These are phyloP conservation scores for Capra hircus DNA, from an alignment of 2,113 vertebrate species.

Conservation along the genomic window DNA sequence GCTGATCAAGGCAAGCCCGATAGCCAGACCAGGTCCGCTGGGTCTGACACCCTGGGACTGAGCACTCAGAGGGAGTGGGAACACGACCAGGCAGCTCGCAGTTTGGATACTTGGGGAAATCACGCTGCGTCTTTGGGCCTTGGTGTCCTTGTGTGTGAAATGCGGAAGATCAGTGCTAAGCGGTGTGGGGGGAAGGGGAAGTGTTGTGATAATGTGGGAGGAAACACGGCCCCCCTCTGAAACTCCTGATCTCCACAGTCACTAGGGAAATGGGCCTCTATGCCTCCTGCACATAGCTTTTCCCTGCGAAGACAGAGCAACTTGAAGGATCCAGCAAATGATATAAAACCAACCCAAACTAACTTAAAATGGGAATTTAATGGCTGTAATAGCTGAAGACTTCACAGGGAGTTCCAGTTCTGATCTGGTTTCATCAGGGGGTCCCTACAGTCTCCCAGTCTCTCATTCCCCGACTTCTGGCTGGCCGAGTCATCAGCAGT, in stretches of 20 bases:
- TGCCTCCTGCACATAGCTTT: fast-evolving
- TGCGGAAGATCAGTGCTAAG: background rate
- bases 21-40: background rate
- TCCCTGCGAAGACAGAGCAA: background rate
- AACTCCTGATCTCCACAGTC: background rate
- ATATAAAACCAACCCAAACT: background rate
- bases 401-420: background rate
- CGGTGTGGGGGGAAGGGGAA: fast-evolving
- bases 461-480: background rate
- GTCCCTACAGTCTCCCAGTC: fast-evolving
- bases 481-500: background rate
- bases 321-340: no score
- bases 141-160: background rate
- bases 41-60: background rate
- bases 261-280: background rate
- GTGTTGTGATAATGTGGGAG: no score
- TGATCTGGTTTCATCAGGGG: background rate
- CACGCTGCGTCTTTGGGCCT: fast-evolving
- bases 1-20: background rate
- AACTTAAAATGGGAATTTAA: background rate
- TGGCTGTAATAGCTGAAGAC: background rate
- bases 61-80: background rate
- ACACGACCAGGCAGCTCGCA: background rate
- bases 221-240: fast-evolving
- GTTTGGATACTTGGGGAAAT: background rate